phyloP scores from a whole-genome alignment of 2,888 invertebrate species.

The Leptogaster cylindrica region DNA sequence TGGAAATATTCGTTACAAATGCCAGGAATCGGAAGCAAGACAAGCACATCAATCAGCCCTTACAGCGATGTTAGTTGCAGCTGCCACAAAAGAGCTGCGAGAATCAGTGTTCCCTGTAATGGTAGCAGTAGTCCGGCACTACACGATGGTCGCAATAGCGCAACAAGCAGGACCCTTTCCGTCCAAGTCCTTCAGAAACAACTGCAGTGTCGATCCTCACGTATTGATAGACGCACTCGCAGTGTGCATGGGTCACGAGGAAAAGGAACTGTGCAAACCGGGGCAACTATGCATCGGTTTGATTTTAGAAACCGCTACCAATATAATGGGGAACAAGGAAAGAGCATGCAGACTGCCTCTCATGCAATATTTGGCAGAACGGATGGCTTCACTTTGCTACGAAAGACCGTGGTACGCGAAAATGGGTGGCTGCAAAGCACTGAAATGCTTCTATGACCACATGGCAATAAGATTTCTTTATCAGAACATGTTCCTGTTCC shows the following conservation, averaged over 20 bases:
- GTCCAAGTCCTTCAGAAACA: conserved; percentile 65
- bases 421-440: conserved; percentile 92
- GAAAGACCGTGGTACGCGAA: conserved; percentile 99
- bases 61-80: conserved; percentile 93
- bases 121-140: conserved; percentile 89
- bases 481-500: conserved; percentile 83
- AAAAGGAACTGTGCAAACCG: conserved; percentile 94
- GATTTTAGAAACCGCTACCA: conserved; percentile 88
- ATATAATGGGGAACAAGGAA: conserved; percentile 85
- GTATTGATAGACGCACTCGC: conserved; percentile 91
- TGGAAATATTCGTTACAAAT: conserved; percentile 78
- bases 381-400: conserved; percentile 93
- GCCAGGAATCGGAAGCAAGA: conserved; percentile 78
- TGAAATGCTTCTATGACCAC: conserved; percentile 86
- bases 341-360: conserved; percentile 88
- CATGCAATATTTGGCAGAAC: conserved; percentile 92
- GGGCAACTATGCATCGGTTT: conserved; percentile 87
- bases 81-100: conserved; percentile 90
- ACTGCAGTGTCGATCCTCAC: conserved; percentile 85
- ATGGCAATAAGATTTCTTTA: conserved; percentile 89
- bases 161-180: conserved; percentile 89
- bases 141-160: conserved; percentile 92
- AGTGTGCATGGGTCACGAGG: conserved; percentile 95
- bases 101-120: conserved; percentile 85
- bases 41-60: conserved; percentile 90